Base-by-base conservation (phyloP, 2,113 vertebrate genomes). In the Ifrita kowaldi region DNA sequence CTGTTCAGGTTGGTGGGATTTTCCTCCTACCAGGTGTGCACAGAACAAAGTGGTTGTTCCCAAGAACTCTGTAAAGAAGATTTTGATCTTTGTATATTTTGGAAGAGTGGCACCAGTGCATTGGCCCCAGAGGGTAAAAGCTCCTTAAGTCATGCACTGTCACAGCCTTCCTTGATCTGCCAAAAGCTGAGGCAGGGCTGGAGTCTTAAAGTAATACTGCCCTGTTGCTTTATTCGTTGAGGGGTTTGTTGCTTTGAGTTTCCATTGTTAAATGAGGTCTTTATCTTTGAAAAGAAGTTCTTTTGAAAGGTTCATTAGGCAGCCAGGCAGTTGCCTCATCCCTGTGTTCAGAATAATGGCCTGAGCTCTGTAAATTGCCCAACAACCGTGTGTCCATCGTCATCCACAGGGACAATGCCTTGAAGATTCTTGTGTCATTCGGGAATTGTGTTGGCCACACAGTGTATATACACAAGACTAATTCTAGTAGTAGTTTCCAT, bases 1-100 rank as follows among this genome's bases (percentile, higher is more conserved):
- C 98, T 99, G 80, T 98, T 99, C 97, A 98, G 99, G 99, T 99
- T 91, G 89, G 98, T 87, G 71, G 63, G 81, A 33, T 93, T 94
- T 59, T 80, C 73, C 28, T 37, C 53, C 47, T 74, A 32, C 41
- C 42, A 50, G 41, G 57, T 41, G 49, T 44, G 53, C 9, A 30
- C 52, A 67, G 26, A 89, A 70, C 41, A 42, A 17, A 1, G 9
- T 22, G 59, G 6, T 42, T 42, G 11, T 60, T 85, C 59, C 75
- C 32, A 44, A 42, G 28, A 83, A 44, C 37, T 49, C 52, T 35
- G 23, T 23, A 44, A 47, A 71, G 41, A 53, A 11, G 13, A 68
- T 44, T 87, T 85, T 93, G 62, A 59, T 60, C n/a, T 17, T 33
- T 78, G 19, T 77, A 17, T 28, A 50, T 79, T 73, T 46, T 78